phyloP scores from a whole-genome alignment of 37 sponge, comb jelly and placozoan species.

The Bolinopsis microptera region DNA sequence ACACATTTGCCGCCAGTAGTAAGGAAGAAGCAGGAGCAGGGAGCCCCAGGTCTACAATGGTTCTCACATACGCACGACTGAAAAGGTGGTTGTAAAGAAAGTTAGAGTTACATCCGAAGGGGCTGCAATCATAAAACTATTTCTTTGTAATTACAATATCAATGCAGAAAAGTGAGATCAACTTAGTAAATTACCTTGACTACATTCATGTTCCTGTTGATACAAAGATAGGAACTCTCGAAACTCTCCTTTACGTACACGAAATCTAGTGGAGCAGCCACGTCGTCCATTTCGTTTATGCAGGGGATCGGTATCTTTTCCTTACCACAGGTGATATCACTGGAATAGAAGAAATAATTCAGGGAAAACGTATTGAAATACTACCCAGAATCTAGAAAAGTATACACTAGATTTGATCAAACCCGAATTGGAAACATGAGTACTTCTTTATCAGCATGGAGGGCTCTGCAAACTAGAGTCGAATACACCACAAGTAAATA shows the following conservation, averaged over 20 bases:
- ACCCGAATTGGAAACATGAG: too few relatives aligned
- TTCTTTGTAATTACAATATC: too few relatives aligned
- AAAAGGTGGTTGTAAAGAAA: neutral
- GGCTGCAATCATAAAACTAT: too few relatives aligned
- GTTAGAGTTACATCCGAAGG: too few relatives aligned
- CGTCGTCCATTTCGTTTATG: conserved; percentile 51
- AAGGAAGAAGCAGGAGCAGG: conserved; percentile 52
- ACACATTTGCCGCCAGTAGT: conserved; percentile 65
- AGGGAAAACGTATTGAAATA: too few relatives aligned
- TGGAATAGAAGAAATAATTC: neutral
- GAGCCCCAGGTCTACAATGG: conserved; percentile 38
- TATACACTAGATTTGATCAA: neutral
- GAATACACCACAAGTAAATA: too few relatives aligned
- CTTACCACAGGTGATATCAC: conserved; percentile 55
- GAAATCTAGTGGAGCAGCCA: conserved; percentile 56
- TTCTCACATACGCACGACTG: conserved; percentile 62
- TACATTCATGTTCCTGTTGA: conserved; percentile 63
- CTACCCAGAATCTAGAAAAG: neutral
- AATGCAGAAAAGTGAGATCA: too few relatives aligned
- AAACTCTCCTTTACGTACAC: conserved; percentile 62
- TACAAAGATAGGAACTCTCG: conserved; percentile 58
- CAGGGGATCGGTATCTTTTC: conserved; percentile 60
- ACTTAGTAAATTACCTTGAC: conserved; percentile 65
- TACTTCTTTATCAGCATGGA: too few relatives aligned
- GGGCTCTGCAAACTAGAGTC: too few relatives aligned